Evolutionary conservation across 2,888 invertebrate genomes (phyloP).

Genomic region (Drosophila melanosoma): DNA sequence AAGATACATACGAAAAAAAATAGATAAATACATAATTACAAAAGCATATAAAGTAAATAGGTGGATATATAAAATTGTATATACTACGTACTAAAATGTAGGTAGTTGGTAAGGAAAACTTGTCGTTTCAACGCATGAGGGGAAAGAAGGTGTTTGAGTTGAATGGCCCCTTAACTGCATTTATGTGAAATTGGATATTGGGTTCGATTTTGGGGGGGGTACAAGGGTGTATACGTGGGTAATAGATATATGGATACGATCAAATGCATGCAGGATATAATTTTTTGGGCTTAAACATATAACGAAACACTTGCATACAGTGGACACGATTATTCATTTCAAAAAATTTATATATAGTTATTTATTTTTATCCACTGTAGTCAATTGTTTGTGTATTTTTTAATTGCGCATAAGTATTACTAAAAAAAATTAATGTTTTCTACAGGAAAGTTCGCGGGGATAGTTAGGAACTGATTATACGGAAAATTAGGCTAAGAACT

Average conservation of each 20-base stretch:
- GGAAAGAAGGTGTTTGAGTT: slow-evolving; percentile 5
- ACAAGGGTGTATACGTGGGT: slow-evolving; percentile 7
- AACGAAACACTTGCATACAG: slow-evolving; percentile 19
- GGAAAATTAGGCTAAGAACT: slow-evolving; percentile 63
- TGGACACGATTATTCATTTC: slow-evolving; percentile 2
- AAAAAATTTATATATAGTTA: background rate
- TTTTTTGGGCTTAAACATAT: slow-evolving; percentile 10
- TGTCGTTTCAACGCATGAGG: slow-evolving; percentile 29
- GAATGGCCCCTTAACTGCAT: slow-evolving; percentile 22
- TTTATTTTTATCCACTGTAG: slow-evolving; percentile 13
- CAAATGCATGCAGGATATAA: slow-evolving; percentile 56
- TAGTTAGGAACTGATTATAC: slow-evolving; percentile 55
- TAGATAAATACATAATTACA: slow-evolving; percentile 74
- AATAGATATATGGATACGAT: slow-evolving; percentile 19
- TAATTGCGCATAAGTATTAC: slow-evolving; percentile 7
- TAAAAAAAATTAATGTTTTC: slow-evolving; percentile 5
- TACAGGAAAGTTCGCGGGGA: slow-evolving; percentile 38
- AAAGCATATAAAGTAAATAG: slow-evolving; percentile 65
- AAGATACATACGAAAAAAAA: slow-evolving; percentile 63
- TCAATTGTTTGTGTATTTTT: slow-evolving; percentile 26
- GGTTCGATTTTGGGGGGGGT: slow-evolving; percentile 30
- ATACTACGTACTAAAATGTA: slow-evolving; percentile 24
- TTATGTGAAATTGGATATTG: slow-evolving; percentile 21
- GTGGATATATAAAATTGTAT: slow-evolving; percentile 43
- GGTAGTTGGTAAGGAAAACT: slow-evolving; percentile 9